Percentiles rank a stretch among this genome's conserved stretches.
Evolutionary conservation across 2,113 vertebrate genomes (phyloP).

Genomic region (Sphyrna mokarran): DNA sequence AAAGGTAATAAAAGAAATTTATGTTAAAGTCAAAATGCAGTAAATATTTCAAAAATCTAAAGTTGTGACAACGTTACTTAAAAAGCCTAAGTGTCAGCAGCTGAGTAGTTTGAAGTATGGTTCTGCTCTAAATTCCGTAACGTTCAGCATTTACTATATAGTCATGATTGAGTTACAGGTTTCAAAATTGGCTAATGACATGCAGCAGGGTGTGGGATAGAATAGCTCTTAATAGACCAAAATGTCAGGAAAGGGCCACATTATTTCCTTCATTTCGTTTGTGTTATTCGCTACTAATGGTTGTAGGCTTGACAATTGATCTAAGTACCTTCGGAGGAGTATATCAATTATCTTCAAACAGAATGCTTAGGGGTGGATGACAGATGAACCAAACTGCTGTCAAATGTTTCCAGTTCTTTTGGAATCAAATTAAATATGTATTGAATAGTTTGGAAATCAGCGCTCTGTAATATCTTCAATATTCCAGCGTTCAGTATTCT

Average conservation of each 20-base stretch:
- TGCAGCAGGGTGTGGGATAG: background rate
- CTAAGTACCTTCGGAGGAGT: background rate
- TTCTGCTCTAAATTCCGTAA: background rate
- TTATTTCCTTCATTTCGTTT: background rate
- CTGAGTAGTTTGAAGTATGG: background rate
- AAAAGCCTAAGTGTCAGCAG: background rate
- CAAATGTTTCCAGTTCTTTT: background rate
- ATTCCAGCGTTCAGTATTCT: background rate
- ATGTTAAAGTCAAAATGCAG: background rate
- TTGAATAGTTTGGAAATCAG: background rate
- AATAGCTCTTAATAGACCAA: background rate
- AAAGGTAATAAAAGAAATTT: background rate
- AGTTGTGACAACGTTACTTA: background rate
- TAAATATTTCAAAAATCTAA: background rate
- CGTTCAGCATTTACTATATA: background rate
- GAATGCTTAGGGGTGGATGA: background rate
- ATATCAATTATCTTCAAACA: background rate
- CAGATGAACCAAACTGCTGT: background rate
- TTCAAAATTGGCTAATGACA: background rate
- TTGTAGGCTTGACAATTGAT: background rate
- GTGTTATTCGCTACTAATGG: background rate
- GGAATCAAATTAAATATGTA: background rate
- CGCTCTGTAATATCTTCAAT: background rate
- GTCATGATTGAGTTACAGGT: background rate
- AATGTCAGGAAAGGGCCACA: background rate